These are phyloP conservation scores for Lanius collurio DNA, from an alignment of 2,113 vertebrate species.

Conservation along the genomic window DNA sequence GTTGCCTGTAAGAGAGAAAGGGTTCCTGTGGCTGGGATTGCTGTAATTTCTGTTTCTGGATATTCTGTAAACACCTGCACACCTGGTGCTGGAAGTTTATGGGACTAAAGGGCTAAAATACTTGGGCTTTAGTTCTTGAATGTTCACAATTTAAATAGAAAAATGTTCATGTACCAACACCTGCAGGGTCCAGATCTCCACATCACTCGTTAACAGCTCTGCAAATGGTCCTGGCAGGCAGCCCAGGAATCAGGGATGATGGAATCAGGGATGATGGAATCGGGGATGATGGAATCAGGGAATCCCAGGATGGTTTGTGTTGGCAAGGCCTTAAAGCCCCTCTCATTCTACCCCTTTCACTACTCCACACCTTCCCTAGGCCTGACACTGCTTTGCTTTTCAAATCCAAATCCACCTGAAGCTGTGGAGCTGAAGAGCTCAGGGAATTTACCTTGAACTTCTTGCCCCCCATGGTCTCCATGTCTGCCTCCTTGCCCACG, in stretches of 20 bases:
- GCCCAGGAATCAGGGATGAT: not conserved
- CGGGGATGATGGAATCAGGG: not conserved
- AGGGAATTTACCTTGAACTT: slow-evolving; percentile 88
- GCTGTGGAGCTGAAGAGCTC: not conserved
- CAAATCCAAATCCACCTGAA: not conserved
- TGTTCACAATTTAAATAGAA: not conserved
- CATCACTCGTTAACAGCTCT: not conserved
- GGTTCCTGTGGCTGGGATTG: not conserved
- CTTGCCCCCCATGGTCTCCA: slow-evolving; percentile 91
- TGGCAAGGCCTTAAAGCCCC: not conserved
- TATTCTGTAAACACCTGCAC: not conserved
- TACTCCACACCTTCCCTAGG: not conserved
- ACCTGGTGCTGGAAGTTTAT: not conserved
- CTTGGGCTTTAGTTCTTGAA: not conserved
- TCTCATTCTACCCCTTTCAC: not conserved
- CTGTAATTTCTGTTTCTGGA: not conserved
- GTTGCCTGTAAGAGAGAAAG: slow-evolving; percentile 68
- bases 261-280: not conserved
- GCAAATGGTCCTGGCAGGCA: not conserved
- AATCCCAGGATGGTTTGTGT: not conserved
- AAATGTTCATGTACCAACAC: not conserved
- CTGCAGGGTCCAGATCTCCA: not conserved
- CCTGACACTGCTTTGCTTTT: not conserved
- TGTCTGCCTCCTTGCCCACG: slow-evolving; percentile 83
- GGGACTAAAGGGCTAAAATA: not conserved